A percentile compares a stretch with the other conserved stretches of the same genome.
Evolutionary conservation across 2,113 vertebrate species (phyloP).

Genomic region (Dicerorhinus sumatrensis): DNA sequence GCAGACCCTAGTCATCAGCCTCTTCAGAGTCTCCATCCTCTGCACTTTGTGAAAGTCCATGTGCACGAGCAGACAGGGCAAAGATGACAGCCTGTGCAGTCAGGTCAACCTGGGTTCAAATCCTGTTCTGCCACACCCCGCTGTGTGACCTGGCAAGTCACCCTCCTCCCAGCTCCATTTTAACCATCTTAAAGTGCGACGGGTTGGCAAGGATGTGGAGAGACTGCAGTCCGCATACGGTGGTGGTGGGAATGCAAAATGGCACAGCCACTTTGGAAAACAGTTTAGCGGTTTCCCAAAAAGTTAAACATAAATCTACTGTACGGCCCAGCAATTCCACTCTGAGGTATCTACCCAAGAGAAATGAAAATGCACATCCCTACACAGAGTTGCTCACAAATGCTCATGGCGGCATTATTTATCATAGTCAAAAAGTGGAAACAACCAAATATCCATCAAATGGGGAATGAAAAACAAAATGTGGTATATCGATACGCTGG

Average conservation of each 20-base stretch:
- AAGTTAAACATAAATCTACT: background rate
- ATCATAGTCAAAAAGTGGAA: background rate
- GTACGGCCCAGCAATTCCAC: background rate
- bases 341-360: background rate
- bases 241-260: no score
- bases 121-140: background rate
- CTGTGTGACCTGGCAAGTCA: background rate
- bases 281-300: background rate
- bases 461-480: background rate
- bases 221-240: background rate
- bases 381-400: background rate
- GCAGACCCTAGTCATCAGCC: background rate
- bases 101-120: background rate
- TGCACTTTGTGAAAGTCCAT: background rate
- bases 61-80: background rate
- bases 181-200: background rate
- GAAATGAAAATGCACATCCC: background rate
- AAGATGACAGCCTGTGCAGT: background rate
- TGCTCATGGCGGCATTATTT: background rate
- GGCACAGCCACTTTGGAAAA: background rate
- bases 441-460: background rate
- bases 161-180: background rate
- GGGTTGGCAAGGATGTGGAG: background rate
- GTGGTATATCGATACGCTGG: rapidly evolving
- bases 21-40: background rate